Base-by-base conservation (phyloP, 1,140 invertebrate species). In the Zophobas atratus region DNA sequence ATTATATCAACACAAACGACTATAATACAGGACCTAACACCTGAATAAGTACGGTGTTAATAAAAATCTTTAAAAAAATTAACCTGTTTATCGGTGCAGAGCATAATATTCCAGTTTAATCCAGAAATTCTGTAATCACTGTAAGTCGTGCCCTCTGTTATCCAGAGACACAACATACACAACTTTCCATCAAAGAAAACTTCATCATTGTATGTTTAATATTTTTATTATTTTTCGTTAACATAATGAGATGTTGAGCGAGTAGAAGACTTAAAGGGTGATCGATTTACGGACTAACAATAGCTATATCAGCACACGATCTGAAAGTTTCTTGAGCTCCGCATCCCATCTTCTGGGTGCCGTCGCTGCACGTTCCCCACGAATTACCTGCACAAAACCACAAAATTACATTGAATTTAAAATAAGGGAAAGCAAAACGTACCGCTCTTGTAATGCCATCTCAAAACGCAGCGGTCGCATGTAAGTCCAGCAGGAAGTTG, bases 321-420 rank as follows among this genome's bases (percentile, higher is more conserved):
- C 94, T 89, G 84, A 96, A 97, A 81, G 95, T 93, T 84, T 96
- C 95, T 85, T 96, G 94, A 0, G 92, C 91, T 0, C 95, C 95
- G 84, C 94, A 96, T 1, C 94, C 94, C 1, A 94, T 90, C 0
- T 89, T 90, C 35, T 90, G 91, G 70, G 88, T 89, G 1, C 92
- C 92, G 81, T 94, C 91, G 6, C 87, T 88, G 81, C 93, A 94
- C 0, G 87, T 89, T 0, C 93, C 93, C 93, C 92, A 94, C 82
- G 93, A 93, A 81, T 94, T 94, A 1, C 93, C 94, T 86, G 57
- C 33, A 82, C 3, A 46, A 46, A 76, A 38, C 4, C 20, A 72
- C 35, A 72, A 60, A 60, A 71, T 20, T 46, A 46, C 46, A 46
- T 48, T 5, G 56, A 60, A 48, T 51, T 20, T 20, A 63, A 63